Evolutionary conservation across 1,140 invertebrate species (phyloP).

Genomic region (Lasioglossum baleicum): DNA sequence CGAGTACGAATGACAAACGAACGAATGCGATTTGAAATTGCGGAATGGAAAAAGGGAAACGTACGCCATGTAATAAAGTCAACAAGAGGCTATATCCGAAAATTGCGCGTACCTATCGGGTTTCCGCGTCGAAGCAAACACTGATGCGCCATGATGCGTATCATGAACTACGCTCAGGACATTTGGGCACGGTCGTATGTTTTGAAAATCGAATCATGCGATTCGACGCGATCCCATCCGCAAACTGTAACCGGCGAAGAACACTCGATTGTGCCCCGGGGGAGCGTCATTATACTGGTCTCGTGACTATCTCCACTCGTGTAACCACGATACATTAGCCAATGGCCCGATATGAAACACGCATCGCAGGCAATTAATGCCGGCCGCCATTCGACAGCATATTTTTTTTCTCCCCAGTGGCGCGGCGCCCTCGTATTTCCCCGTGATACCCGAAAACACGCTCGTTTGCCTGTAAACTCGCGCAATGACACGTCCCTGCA

Average conservation of each 20-base stretch:
- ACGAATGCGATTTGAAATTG: no score
- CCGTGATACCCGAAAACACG: background rate
- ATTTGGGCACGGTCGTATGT: background rate
- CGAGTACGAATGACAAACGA: no score
- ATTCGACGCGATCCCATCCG: background rate
- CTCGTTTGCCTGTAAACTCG: background rate
- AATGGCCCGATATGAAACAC: conserved; percentile 13
- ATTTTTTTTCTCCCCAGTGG: background rate
- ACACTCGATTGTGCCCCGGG: conserved; percentile 19
- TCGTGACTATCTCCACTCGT: conserved; percentile 1
- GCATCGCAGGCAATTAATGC: conserved; percentile 16
- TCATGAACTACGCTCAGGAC: background rate
- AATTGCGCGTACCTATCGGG: no score
- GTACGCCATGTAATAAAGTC: no score
- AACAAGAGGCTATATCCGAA: no score
- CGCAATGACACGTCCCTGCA: background rate
- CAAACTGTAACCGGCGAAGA: background rate
- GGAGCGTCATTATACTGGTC: conserved; percentile 29
- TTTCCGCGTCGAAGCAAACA: no score
- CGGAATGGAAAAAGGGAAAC: no score
- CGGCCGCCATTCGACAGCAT: background rate
- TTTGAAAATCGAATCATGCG: background rate
- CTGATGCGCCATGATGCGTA: no score
- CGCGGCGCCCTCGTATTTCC: no score
- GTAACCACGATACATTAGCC: conserved; percentile 18